Base-by-base conservation (phyloP, 2,888 invertebrate genomes). In the Himalopsyche japonica region DNA sequence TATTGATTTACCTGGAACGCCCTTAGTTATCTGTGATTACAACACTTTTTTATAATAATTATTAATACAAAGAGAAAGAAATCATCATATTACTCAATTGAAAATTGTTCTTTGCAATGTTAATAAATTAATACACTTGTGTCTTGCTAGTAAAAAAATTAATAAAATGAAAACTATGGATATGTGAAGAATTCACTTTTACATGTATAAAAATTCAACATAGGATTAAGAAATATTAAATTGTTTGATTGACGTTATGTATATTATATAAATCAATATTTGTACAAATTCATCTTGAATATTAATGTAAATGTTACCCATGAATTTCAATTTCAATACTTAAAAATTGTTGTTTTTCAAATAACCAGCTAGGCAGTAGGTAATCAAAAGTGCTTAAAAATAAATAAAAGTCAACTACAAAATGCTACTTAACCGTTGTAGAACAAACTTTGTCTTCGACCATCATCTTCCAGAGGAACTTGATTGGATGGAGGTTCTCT, bases 381-480 rank as follows among this genome's bases (percentile, higher is more conserved):
- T 43, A 70, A 20, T 70, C 64, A 81, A 81, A 77, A 78, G 84
- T 84, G 84, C 84, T 81, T 84, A 81, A 79, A 83, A 80, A 76
- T 81, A 84, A 84, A 77, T 81, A 81, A 30, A 76, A 77, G 49
- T 70, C n/a, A 34, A 76, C 82, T 82, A 84, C 37, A 76, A 48
- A 76, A 70, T 70, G 76, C 47, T 82, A 85, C 82, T 85, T 81
- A 84, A 87, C 87, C 86, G 84, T 86, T 87, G 76, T 86, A 86
- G 79, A 86, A 87, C 85, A 86, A 86, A 86, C 87, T 87, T 85
- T 87, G 87, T 79, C 87, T 78, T 64, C 87, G 80, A 34, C 80
- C 82, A 32, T 86, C 87, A 30, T 87, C 87, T 10, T 87, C 87
- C 70, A 70, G 30, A 27, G 70, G 27, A 15, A 27, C 30, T 70